Evolutionary conservation across 2,797 vertebrate species (phyloP).

Genomic region (Gouania willdenowi): DNA sequence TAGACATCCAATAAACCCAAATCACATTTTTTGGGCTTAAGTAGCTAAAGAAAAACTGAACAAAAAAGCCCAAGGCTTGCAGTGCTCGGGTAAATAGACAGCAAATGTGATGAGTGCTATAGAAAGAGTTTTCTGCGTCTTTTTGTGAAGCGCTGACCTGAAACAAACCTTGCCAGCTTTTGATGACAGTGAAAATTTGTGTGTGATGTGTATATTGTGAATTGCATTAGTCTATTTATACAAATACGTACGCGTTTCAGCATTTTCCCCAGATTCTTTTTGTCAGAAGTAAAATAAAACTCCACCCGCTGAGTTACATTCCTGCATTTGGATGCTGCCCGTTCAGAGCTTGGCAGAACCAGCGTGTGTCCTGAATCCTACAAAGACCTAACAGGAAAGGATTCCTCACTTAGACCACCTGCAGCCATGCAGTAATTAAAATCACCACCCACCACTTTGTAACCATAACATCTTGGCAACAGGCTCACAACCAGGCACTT

Average conservation of each 20-base stretch:
- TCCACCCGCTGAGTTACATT: conserved; percentile 1
- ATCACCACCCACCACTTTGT: conserved; percentile 33
- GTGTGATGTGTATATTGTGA: too few species aligned
- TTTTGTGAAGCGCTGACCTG: background rate
- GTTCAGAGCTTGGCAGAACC: conserved; percentile 19
- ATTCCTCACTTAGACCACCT: conserved; percentile 35
- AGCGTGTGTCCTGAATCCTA: conserved; percentile 5
- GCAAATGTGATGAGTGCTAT: too few species aligned
- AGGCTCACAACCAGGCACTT: background rate
- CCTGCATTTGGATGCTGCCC: conserved; percentile 6
- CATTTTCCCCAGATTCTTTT: background rate
- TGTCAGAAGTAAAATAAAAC: background rate
- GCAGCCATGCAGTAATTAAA: conserved; percentile 49
- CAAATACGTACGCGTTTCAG: conserved; percentile 1
- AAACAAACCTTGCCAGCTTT: background rate
- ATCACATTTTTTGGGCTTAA: too few species aligned
- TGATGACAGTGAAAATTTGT: too few species aligned
- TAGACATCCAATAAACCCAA: too few species aligned
- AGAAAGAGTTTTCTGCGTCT: background rate
- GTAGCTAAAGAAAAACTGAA: too few species aligned
- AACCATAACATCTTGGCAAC: conserved; percentile 13
- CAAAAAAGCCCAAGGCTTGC: too few species aligned
- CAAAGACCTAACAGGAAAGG: conserved; percentile 14
- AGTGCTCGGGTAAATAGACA: too few species aligned
- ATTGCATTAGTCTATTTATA: background rate